Evolutionary conservation across 1,140 invertebrate genomes (phyloP).

Genomic region (Drosophila ercepeae): DNA sequence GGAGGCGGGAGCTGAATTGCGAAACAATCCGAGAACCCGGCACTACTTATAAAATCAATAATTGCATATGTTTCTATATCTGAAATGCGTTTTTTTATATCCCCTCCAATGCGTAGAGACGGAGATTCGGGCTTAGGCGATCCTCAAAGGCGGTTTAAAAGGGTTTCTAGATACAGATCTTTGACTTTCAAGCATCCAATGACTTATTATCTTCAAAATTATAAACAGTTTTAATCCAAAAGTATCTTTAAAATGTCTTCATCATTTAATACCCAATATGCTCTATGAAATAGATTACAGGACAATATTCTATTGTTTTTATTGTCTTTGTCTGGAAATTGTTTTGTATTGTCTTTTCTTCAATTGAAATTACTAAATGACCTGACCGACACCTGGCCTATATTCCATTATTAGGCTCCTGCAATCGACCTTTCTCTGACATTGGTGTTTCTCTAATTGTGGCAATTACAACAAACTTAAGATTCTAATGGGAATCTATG

Average conservation of each 20-base stretch:
- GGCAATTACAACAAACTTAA: constrained; percentile 21
- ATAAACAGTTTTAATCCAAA: not conserved
- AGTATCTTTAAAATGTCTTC: too few species aligned
- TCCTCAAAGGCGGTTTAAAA: constrained; percentile 41
- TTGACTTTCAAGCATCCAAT: not conserved
- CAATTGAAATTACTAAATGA: constrained; percentile 31
- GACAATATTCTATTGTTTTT: not conserved
- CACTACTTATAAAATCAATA: constrained; percentile 69
- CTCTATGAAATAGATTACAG: not conserved
- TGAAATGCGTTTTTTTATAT: constrained; percentile 19
- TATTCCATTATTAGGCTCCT: constrained; percentile 50
- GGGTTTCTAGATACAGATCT: constrained; percentile 11
- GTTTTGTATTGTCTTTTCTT: too few species aligned
- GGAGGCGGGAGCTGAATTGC: constrained; percentile 21
- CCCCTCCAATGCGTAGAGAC: constrained; percentile 22
- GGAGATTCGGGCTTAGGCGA: constrained; percentile 27
- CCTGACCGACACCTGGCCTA: constrained; percentile 49
- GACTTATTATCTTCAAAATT: not conserved
- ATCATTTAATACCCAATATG: not conserved
- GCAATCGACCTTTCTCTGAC: constrained; percentile 7
- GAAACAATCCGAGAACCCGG: constrained; percentile 51
- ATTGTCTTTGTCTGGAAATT: constrained; percentile 1
- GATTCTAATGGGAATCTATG: constrained; percentile 3
- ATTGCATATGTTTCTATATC: constrained; percentile 33
- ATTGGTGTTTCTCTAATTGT: constrained; percentile 26